phyloP scores from a whole-genome alignment of 2,113 vertebrate genomes.

The Lipotes vexillifer region DNA sequence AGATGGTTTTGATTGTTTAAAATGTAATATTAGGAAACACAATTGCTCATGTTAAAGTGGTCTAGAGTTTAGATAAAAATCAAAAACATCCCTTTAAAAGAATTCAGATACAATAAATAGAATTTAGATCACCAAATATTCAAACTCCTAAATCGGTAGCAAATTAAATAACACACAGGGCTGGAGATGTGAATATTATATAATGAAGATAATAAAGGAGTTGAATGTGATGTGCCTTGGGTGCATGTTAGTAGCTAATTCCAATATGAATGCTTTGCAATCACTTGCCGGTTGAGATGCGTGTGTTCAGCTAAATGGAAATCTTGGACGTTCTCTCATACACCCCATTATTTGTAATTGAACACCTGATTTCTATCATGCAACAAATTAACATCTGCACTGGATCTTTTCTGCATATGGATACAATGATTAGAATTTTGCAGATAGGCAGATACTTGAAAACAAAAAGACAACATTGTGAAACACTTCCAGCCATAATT shows the following conservation, averaged over 20 bases:
- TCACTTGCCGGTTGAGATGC: conserved; percentile 64
- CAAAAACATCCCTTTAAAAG: conserved; percentile 35
- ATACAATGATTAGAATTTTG: conserved; percentile 75
- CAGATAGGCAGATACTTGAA: conserved; percentile 74
- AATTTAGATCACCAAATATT: conserved; percentile 49
- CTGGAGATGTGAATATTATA: conserved; percentile 61
- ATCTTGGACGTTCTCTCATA: conserved; percentile 61
- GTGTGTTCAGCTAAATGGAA: conserved; percentile 68
- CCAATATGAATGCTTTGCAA: conserved; percentile 44
- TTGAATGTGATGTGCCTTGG: neutral
- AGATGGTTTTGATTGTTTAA: conserved; percentile 40
- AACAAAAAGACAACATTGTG: conserved; percentile 78
- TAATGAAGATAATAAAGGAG: conserved; percentile 74
- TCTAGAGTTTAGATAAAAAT: conserved; percentile 26
- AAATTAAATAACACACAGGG: conserved; percentile 51
- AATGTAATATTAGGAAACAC: conserved; percentile 41
- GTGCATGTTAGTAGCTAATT: conserved; percentile 57
- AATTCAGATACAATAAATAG: conserved; percentile 18
- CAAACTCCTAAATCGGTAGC: conserved; percentile 30
- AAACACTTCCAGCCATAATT: conserved; percentile 78
- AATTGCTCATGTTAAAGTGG: neutral
- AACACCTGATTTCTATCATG: conserved; percentile 80
- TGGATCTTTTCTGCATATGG: conserved; percentile 71
- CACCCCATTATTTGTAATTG: conserved; percentile 79
- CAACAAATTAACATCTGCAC: conserved; percentile 80